phyloP scores from a whole-genome alignment of 2,888 invertebrate genomes.

The Agrochola litura region DNA sequence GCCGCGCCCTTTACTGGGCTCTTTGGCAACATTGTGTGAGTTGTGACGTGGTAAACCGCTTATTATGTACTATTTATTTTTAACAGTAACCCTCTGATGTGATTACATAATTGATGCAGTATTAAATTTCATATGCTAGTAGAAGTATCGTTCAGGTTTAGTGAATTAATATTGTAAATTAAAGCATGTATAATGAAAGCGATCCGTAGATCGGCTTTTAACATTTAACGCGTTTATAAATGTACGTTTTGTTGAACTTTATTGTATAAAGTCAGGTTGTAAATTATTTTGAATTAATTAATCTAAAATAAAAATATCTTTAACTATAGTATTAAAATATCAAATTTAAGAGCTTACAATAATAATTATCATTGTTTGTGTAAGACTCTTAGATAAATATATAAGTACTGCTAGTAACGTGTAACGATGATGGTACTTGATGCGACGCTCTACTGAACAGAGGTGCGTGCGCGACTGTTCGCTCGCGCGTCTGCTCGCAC shows the following conservation, averaged over 20 bases:
- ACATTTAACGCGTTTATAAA: constrained; percentile 22
- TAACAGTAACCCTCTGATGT: constrained; percentile 11
- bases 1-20: too few species aligned
- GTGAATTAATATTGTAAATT: constrained; percentile 33
- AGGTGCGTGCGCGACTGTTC: neutral
- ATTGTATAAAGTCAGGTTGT: constrained; percentile 47
- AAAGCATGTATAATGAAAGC: constrained; percentile 6
- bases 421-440: neutral
- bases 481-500: neutral
- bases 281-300: constrained; percentile 50
- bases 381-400: constrained; percentile 51
- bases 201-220: constrained; percentile 1
- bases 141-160: constrained; percentile 17
- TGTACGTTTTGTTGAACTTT: constrained; percentile 50
- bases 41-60: neutral
- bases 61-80: neutral
- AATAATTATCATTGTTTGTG: constrained; percentile 63
- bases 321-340: constrained; percentile 46
- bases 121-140: constrained; percentile 24
- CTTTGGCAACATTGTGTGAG: neutral
- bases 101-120: constrained; percentile 38
- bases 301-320: constrained; percentile 27
- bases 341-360: constrained; percentile 66
- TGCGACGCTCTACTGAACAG: neutral
- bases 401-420: constrained; percentile 21